These are phyloP conservation scores for Sarcophaga variegata DNA, from an alignment of 2,888 invertebrate genomes.

Conservation along the genomic window DNA sequence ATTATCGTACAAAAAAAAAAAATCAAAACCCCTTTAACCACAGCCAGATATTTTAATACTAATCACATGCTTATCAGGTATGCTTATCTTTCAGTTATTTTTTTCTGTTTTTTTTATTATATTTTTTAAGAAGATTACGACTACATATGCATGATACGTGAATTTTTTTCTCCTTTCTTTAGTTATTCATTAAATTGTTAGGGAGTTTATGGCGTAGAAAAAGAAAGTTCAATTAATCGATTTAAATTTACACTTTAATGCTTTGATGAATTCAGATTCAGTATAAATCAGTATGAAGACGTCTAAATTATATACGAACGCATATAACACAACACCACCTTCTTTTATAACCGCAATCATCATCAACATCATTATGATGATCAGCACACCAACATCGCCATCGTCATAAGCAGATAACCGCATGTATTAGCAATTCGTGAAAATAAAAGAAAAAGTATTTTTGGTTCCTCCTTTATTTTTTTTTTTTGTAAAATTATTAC, in stretches of 20 bases:
- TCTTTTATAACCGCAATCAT: conserved; percentile 26
- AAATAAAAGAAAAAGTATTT: conserved; percentile 19
- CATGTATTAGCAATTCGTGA: neutral
- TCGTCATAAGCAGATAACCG: too few relatives aligned
- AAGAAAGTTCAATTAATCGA: conserved; percentile 72
- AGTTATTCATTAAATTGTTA: neutral
- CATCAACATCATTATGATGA: too few relatives aligned
- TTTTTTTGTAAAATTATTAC: neutral
- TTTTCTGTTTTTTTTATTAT: neutral
- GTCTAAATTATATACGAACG: neutral
- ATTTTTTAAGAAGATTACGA: conserved; percentile 6
- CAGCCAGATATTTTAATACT: neutral
- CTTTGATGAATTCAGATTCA: conserved; percentile 65
- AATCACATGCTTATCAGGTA: neutral
- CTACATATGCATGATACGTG: conserved; percentile 43
- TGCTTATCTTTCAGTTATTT: neutral
- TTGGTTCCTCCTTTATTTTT: conserved; percentile 19
- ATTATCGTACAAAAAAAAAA: neutral
- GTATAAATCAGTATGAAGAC: conserved; percentile 4
- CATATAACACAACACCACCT: conserved; percentile 22
- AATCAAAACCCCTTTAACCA: neutral
- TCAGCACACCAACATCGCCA: too few relatives aligned
- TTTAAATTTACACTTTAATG: conserved; percentile 72
- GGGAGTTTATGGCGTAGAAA: conserved; percentile 53
- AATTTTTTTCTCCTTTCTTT: neutral